A percentile compares a stretch with the other conserved stretches of the same genome.
Evolutionary conservation across 2,113 vertebrate species (phyloP).

Genomic region (Pyrgilauda ruficollis): DNA sequence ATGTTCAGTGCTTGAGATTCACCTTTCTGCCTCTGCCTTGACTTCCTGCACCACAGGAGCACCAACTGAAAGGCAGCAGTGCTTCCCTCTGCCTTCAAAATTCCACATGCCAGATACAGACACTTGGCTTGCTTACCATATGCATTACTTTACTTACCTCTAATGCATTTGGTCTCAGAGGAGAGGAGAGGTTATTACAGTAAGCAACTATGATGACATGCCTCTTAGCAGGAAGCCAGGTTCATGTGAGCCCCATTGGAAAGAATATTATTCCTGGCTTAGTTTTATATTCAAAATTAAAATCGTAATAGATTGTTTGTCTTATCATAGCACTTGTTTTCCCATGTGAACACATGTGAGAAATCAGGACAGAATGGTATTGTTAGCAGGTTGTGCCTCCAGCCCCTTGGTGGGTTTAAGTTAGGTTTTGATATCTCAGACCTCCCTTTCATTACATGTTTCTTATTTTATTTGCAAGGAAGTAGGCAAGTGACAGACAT

Average conservation of each 20-base stretch:
- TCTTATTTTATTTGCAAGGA: background rate
- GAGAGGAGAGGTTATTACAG: background rate
- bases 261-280: background rate
- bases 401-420: background rate
- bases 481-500: background rate
- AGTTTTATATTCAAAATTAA: background rate
- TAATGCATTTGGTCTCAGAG: background rate
- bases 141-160: background rate
- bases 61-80: fast-evolving
- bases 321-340: background rate
- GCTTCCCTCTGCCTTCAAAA: background rate
- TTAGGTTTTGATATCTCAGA: background rate
- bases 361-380: background rate
- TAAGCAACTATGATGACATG: background rate
- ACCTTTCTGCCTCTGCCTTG: background rate
- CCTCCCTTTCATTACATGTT: background rate
- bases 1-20: background rate
- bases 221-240: background rate
- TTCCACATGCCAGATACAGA: background rate
- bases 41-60: background rate
- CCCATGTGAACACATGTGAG: background rate
- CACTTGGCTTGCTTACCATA: background rate
- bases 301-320: background rate
- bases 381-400: background rate
- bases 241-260: background rate